phyloP scores from a whole-genome alignment of 2,888 invertebrate species.

The Nymphalis urticae region DNA sequence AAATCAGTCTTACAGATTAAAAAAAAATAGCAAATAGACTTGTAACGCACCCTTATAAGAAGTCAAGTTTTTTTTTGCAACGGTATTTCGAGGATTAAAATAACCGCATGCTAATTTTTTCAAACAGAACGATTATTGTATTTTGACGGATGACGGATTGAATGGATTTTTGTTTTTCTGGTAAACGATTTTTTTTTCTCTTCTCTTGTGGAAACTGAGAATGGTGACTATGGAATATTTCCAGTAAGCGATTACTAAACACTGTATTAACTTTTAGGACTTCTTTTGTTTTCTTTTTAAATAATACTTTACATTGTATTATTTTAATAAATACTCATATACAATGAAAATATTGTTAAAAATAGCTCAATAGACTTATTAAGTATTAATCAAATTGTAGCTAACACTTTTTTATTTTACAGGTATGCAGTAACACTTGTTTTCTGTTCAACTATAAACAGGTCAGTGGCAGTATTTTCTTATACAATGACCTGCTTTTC shows the following conservation, averaged over 20 bases:
- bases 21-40: conserved; percentile 19
- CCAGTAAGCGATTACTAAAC: background rate
- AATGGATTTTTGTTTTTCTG: background rate
- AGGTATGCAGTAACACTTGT: background rate
- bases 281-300: conserved; percentile 2
- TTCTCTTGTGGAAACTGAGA: background rate
- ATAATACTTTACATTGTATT: background rate
- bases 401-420: background rate
- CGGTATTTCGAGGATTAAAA: conserved; percentile 8
- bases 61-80: conserved; percentile 9
- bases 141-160: conserved; percentile 25
- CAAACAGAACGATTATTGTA: conserved; percentile 27
- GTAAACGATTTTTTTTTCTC: conserved; percentile 39
- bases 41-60: conserved; percentile 10
- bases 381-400: background rate
- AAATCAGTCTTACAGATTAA: conserved; percentile 20
- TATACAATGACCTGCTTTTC: no score
- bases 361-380: no score
- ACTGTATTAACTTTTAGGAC: background rate
- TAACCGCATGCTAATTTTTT: conserved; percentile 28
- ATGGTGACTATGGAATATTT: background rate
- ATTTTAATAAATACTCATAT: no score
- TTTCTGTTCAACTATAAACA: background rate
- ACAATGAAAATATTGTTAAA: no score
- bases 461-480: conserved; percentile 1